Conservation (phyloP, 2,113 vertebrate species). For the Leucopternis melanops region DNA sequence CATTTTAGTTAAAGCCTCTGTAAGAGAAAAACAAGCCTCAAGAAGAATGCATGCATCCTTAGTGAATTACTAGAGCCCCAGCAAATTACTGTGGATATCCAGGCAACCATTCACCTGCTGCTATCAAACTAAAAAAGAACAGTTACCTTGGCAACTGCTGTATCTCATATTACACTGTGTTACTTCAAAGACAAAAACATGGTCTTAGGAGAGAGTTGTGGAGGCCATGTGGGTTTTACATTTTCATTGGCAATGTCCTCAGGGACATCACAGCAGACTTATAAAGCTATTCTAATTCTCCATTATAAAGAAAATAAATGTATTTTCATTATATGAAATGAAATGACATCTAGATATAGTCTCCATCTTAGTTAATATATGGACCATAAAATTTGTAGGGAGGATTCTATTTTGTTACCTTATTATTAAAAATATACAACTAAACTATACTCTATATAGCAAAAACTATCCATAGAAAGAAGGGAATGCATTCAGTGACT, state of each 20-base stretch:
- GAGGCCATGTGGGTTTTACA: background rate
- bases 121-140: slow-evolving; percentile 6
- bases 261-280: background rate
- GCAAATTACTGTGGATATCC: slow-evolving; percentile 19
- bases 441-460: background rate
- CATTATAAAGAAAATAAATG: background rate
- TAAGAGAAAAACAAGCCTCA: background rate
- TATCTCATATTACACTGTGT: background rate
- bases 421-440: background rate
- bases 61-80: background rate
- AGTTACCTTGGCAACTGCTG: slow-evolving; percentile 58
- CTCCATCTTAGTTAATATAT: background rate
- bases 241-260: background rate
- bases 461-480: background rate
- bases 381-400: background rate
- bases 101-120: slow-evolving; percentile 33
- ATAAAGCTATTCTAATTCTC: background rate
- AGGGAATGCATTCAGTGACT: background rate
- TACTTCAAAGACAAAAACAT: slow-evolving; percentile 7
- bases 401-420: background rate
- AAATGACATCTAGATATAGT: background rate
- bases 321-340: background rate
- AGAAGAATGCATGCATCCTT: background rate
- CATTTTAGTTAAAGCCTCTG: background rate
- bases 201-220: background rate